Evolutionary conservation across 1,140 invertebrate species (phyloP).

Genomic region (Aphis gossypii): DNA sequence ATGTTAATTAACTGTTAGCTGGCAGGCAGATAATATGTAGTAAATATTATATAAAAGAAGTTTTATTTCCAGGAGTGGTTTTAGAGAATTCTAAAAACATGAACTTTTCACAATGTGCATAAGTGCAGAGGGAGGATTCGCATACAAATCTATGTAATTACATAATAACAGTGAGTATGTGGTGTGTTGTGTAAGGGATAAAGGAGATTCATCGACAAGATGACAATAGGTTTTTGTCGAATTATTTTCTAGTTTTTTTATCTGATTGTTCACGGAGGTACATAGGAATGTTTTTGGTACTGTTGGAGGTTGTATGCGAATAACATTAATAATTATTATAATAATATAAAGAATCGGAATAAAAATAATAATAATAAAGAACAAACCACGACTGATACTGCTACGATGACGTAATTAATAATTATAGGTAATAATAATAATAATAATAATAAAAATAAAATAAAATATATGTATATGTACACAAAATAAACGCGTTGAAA

Average conservation of each 20-base stretch:
- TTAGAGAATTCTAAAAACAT: not conserved
- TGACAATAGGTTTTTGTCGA: not conserved
- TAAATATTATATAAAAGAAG: not conserved
- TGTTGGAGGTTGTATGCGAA: not conserved
- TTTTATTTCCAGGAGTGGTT: not conserved
- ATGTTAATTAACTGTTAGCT: not conserved
- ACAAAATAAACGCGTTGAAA: constrained; percentile 18
- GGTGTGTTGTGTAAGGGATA: not conserved
- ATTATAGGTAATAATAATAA: constrained; percentile 30
- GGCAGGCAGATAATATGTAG: not conserved
- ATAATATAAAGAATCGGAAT: constrained; percentile 24
- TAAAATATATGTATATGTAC: constrained; percentile 47
- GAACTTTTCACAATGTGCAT: not conserved
- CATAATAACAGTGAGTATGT: not conserved
- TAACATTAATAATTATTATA: not conserved
- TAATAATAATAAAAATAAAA: constrained; percentile 19
- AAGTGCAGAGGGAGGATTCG: not conserved
- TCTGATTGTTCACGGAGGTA: too few species aligned
- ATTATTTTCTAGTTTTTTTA: not conserved
- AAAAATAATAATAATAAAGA: constrained; percentile 45
- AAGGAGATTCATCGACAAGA: not conserved
- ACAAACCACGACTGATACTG: constrained; percentile 31
- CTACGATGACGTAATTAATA: constrained; percentile 33
- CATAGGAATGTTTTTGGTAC: not conserved
- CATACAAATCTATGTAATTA: not conserved